Evolutionary conservation across 2,888 invertebrate genomes (phyloP).

Genomic region (Phrixothrix hirtus): DNA sequence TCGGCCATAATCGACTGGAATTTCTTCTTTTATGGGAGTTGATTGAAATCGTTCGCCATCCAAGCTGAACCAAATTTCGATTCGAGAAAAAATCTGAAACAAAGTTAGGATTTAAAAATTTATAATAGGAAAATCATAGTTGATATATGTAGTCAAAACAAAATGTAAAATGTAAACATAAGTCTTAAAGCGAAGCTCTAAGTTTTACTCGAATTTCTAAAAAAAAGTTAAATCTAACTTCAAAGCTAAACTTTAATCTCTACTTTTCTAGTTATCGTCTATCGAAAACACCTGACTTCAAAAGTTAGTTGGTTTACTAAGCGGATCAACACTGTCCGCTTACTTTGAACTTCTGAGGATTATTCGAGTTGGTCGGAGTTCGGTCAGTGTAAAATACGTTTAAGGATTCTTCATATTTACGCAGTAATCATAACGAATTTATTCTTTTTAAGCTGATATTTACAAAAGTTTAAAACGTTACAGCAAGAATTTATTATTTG

Average conservation of each 20-base stretch:
- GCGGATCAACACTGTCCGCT: constrained; percentile 15
- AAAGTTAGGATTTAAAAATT: too few species aligned
- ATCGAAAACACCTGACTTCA: constrained; percentile 18
- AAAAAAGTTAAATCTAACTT: constrained; percentile 5
- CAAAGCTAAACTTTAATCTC: constrained; percentile 13
- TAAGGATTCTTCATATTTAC: too few species aligned
- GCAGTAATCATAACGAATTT: too few species aligned
- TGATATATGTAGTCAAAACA: neutral
- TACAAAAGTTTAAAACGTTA: too few species aligned
- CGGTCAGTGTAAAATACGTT: neutral
- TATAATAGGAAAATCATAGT: constrained; percentile 16
- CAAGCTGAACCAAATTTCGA: constrained; percentile 77
- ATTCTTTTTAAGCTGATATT: neutral
- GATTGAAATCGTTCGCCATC: constrained; percentile 77
- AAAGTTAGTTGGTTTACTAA: constrained; percentile 18
- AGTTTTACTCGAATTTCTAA: neutral
- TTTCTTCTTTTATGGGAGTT: constrained; percentile 66
- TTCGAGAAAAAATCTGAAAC: constrained; percentile 72
- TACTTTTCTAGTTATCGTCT: constrained; percentile 7
- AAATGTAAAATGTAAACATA: neutral
- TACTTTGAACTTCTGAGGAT: constrained; percentile 4
- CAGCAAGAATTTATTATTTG: too few species aligned
- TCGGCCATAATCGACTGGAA: constrained; percentile 60
- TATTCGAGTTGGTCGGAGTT: neutral
- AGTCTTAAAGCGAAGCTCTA: neutral